Base-by-base conservation (phyloP, 2,888 invertebrate species). In the Leptogaster cylindrica region DNA sequence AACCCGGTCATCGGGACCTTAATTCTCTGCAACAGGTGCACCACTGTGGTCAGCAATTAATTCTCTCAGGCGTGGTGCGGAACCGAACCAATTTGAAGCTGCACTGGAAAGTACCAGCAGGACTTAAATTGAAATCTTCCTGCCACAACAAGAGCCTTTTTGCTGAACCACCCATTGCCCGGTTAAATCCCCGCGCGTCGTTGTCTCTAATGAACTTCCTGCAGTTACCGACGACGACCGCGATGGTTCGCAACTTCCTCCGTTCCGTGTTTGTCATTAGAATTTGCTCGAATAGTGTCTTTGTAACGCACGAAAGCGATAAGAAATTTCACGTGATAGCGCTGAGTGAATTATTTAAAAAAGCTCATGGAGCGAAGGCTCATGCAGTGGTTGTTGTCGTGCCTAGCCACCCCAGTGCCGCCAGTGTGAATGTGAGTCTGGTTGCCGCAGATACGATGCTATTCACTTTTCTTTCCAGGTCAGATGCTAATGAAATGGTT, bases 401-500 rank as follows among this genome's bases (percentile, higher is more conserved):
- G 25, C 23, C 23, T 23, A 1, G 23, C 58, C 28, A 31, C 31
- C 16, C 8, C 25, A 52, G 31, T 33, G 52, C 33, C 8, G 16
- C 52, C 31, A 10, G 18, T 52, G 31, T 27, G 52, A 52, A 3
- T 31, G 7, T 52, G 31, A 6, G 14, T 10, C 52, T 52, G 52
- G 52, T 18, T 31, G 18, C 33, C 52, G 12, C 33, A 16, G 41
- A 58, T 58, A 58, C 46, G 46, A 44, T 46, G 23, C 16, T 33
- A 48, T 48, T 46, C 48, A 44, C 36, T 50, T 66, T 44, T 58
- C 25, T 46, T 58, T 58, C 25, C 46, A 96, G 95, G 95, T 80
- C 91, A 94, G 83, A 93, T 94, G 91, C 85, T 96, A 76, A 85
- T 95, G 74, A 93, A 93, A 81, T 95, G 95, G 93, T 87, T 94